Base-by-base conservation (phyloP, 2,113 vertebrate species). In the Dryoscopus gambensis region DNA sequence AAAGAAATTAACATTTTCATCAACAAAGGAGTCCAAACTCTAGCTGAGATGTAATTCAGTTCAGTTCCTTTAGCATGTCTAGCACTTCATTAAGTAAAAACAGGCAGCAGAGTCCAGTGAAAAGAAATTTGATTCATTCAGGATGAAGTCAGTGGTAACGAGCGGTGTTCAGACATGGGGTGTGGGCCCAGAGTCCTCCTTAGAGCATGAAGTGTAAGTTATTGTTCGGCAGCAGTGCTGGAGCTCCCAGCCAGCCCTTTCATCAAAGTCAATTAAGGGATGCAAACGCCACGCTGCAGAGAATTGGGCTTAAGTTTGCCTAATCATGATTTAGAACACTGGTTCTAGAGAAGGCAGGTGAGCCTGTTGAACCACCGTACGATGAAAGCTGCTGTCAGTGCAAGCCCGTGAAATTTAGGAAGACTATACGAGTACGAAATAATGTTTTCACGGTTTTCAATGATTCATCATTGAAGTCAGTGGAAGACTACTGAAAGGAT, bases 1-100 rank as follows among this genome's bases (percentile, higher is more conserved):
- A 94, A 93, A 90, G 73, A 92, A 95, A 96, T 96, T 86, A 96
- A 93, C 79, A 84, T 93, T 93, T 88, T 90, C 88, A 81, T 96
- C 95, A 95, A 95, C 94, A 93, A 93, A 90, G 64, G 69, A 87
- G 87, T 93, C 69, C 88, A 94, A 88, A 89, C 83, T 95, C 92
- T 95, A 90, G 92, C 85, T 94, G 96, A 87, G 91, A 81, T 53
- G 73, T 87, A 93, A 93, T 94, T 96, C 92, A 92, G 60, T 95
- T 90, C 71, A 75, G 65, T 93, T 97, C 76, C 76, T 93, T 95
- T 84, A 93, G 95, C 33, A 1, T 77, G 69, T 87, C 83, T 87
- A 89, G 55, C 83, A 96, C 90, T 96, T 97, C 95, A 95, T 97
- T 96, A 96, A 94, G 56, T 97, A 75, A 96, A 94, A 94, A 64